Conservation (phyloP, 2,113 vertebrate genomes). For the Opisthocomus hoazin region DNA sequence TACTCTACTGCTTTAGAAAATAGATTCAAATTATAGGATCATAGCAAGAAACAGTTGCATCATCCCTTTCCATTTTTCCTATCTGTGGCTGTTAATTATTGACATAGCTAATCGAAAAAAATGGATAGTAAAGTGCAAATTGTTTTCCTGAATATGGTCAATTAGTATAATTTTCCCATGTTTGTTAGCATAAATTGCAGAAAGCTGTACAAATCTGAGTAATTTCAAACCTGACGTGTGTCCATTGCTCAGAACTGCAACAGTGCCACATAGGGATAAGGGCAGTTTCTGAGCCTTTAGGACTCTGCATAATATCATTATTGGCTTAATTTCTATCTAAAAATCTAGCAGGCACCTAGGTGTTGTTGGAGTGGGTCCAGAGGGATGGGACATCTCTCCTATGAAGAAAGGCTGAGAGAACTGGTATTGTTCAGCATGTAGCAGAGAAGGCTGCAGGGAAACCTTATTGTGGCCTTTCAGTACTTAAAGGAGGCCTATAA, state of each 20-base stretch:
- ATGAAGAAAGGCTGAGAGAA: not conserved
- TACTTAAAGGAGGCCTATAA: no score
- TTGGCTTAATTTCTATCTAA: not conserved
- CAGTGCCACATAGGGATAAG: not conserved
- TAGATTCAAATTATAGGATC: not conserved
- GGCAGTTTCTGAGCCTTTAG: not conserved
- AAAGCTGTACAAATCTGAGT: not conserved
- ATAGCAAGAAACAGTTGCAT: not conserved
- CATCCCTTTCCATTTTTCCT: not conserved
- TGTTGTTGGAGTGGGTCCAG: not conserved
- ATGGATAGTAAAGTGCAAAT: not conserved
- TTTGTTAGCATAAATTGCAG: not conserved
- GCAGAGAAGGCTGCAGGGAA: no score
- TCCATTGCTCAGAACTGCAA: not conserved
- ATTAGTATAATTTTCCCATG: not conserved
- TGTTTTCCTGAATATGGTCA: not conserved
- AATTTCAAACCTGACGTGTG: not conserved
- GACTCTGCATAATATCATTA: not conserved
- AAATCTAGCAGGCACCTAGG: not conserved
- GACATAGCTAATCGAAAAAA: not conserved
- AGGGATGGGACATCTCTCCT: not conserved
- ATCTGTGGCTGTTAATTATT: not conserved
- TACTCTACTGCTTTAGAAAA: not conserved
- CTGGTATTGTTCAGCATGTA: no score
- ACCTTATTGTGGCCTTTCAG: no score